Base-by-base conservation (phyloP, 2,888 invertebrate species). In the Encarsia formosa region DNA sequence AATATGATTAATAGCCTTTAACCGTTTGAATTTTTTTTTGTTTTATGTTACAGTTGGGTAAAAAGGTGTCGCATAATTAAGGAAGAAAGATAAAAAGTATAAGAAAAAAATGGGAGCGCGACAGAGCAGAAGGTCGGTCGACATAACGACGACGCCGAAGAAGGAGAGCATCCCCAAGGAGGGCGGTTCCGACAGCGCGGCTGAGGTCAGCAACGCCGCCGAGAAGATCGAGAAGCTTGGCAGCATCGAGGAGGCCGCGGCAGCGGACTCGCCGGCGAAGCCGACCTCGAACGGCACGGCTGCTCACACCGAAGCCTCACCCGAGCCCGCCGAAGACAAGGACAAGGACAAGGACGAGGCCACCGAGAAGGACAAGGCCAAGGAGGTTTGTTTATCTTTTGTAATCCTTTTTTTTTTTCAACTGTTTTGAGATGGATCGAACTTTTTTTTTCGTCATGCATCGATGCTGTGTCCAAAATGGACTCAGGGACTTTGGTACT, bases 71-170 rank as follows among this genome's bases (percentile, higher is more conserved):
- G 13, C 6, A 6, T n/a, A 23, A 15, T 20, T 44, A 39, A 42
- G 47, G 46, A 55, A 52, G 34, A 50, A 54, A 54, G 41, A 52
- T 54, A 49, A 49, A 51, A 56, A 39, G 45, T 55, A 46, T 53
- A 44, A 57, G 39, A 31, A 43, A 40, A 79, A 76, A 75, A 90
- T 90, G 89, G 89, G 89, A 79, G 88, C 85, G 77, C 84, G 85
- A 79, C 88, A 88, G 80, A 89, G 89, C 77, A 89, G 87, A 77
- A 85, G 88, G 78, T 90, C 89, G 69, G 87, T 89, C 75, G 89
- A 89, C 75, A 89, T 89, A 76, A 85, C 85, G 66, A 88, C 88
- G 77, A 85, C 80, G 71, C 81, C 77, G 57, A 78, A 76, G 74
- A 78, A 78, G 66, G 78, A 79, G 57, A 78, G 53, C 20, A 13